Evolutionary conservation across 2,797 vertebrate genomes (phyloP), one percentile per base, ranked within the genome.

Genomic region (Cyclopterus lumpus): DNA sequence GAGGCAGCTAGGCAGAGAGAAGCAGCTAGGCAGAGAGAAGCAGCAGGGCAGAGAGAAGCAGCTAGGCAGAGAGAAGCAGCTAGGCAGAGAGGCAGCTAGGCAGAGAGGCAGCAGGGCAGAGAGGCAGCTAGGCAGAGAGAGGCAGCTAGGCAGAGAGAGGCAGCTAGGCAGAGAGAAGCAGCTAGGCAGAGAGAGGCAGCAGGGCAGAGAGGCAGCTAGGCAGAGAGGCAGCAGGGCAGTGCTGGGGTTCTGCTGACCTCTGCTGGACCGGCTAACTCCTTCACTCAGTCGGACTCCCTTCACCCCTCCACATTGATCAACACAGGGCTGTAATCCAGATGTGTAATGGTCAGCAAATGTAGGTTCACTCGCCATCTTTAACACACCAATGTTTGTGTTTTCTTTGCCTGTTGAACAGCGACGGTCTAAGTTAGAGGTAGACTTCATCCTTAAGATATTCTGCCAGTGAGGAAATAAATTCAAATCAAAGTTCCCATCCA

Each of bases 191-290:
- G 26, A 26, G n/a, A n/a, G 51, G 14, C 28, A 26, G 26, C 24
- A 67, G 15, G 24, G 24, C 24, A 26, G 2, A 24, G 26, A 26
- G 24, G 24, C 24, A 26, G 24, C 24, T 26, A 26, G 2, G 12
- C 10, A 6, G 28, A 6, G 10, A 1, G 22, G 26, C 30, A 4
- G 30, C 3, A 8, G 40, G 36, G 22, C 24, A 53, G 58, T 22
- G 6, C 14, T 22, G 32, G 44, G 24, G 46, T 24, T 72, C 54
- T 84, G 68, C 68, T 81, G 79, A 40, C 82, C 79, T 62, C 82
- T 84, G 72, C 82, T 84, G 82, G 82, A 65, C 3, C 1, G 5
- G 54, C 24, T 42, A 24, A 26, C 16, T 60, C 8, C 22, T 24
- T 54, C 12, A 22, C 46, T n/a, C 20, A 24, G 9, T 24, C 3